Percentiles rank a stretch among this genome's conserved stretches.
Conservation (phyloP, 2,113 vertebrate species). For the Nematolebias whitei region DNA sequence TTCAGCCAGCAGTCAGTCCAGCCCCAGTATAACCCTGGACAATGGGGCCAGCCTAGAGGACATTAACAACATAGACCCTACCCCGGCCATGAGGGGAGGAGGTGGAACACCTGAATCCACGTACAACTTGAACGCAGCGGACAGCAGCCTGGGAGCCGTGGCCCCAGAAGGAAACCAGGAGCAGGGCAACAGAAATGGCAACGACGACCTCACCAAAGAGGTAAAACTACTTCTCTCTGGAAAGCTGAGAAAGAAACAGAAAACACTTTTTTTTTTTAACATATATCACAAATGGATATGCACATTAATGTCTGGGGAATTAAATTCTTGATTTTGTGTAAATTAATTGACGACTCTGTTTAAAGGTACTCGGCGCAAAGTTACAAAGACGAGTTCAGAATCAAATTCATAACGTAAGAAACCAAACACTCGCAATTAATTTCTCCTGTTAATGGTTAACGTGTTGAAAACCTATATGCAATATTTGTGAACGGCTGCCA, state of each 20-base stretch:
- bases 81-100: slow-evolving; percentile 86
- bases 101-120: slow-evolving; percentile 86
- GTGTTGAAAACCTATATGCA: too few species aligned
- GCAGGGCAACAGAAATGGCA: slow-evolving; percentile 73
- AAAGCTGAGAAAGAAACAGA: too few species aligned
- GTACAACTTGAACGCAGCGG: slow-evolving; percentile 84
- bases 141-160: slow-evolving; percentile 91
- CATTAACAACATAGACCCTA: slow-evolving; percentile 82
- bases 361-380: too few species aligned
- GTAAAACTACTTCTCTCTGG: slow-evolving; percentile 72
- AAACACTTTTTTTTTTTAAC: not conserved
- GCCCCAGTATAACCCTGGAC: slow-evolving; percentile 86
- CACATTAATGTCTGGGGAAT: not conserved
- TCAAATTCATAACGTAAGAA: too few species aligned
- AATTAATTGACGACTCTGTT: too few species aligned
- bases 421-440: too few species aligned
- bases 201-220: slow-evolving; percentile 92
- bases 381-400: too few species aligned
- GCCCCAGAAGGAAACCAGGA: slow-evolving; percentile 87
- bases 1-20: slow-evolving; percentile 84
- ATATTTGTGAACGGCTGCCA: too few species aligned
- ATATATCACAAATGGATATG: too few species aligned
- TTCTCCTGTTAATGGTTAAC: too few species aligned
- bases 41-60: slow-evolving; percentile 87
- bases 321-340: too few species aligned